Evolutionary conservation across 2,113 vertebrate species (phyloP), one percentile per base, ranked within the genome.

Genomic region (Glaucidium brasilianum): DNA sequence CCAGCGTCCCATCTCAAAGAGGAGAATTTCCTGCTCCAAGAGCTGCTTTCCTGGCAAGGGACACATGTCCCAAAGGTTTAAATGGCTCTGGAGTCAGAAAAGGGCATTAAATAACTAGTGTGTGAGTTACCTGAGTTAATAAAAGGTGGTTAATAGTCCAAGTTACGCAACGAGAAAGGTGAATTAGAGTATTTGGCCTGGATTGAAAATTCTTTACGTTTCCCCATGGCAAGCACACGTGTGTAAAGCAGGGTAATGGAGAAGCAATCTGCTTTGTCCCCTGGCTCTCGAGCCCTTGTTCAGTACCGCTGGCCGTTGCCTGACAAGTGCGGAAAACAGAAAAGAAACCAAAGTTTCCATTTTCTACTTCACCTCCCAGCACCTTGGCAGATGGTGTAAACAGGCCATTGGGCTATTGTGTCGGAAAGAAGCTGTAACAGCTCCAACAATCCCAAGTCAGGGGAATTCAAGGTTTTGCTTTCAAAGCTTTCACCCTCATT

Each of bases 31-130:
- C 37, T n/a, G 27, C 43, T 49, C 30, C n/a, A 32, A 20, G 30
- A 0, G 1, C 17, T 29, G 41, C 37, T 71, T 16, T 73, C 22
- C 37, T 34, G 43, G 30, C 52, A 43, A n/a, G 41, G 39, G 74
- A 43, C 26, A 11, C 4, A 0, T 3, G 11, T n/a, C 39, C 17
- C 30, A 3, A 0, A 11, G 12, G 21, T 49, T 45, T 32, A 9
- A 47, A 30, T 9, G n/a, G 60, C 58, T 58, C 32, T 11, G 58
- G 50, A 45, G 32, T 14, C 59, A 26, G 4, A 26, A 66, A 72
- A 55, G 12, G 17, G 18, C n/a, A 34, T 71, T 53, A 18, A 37
- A 43, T 9, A 71, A 32, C 50, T 9, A 12, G 6, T 9, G 7
- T 11, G 19, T 21, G 35, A 45, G 34, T 15, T 35, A 41, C 29